A percentile compares a stretch with the other conserved stretches of the same genome.
These are phyloP conservation scores for Pituophis catenifer DNA, from an alignment of 2,113 vertebrate species.

Conservation along the genomic window DNA sequence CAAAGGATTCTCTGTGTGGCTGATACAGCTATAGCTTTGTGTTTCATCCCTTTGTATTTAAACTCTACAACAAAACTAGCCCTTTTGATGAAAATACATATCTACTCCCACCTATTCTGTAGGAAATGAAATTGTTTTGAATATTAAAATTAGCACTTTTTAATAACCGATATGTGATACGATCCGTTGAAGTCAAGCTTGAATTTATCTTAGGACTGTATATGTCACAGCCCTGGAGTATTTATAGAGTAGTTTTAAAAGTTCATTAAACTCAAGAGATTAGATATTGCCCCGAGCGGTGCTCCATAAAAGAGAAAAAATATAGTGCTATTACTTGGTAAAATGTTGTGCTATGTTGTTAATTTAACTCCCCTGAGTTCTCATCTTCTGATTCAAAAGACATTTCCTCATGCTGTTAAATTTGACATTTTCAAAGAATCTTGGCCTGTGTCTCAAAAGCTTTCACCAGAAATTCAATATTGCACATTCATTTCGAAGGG, in stretches of 20 bases:
- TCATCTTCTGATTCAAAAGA: conserved; percentile 65
- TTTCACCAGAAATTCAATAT: conserved; percentile 29
- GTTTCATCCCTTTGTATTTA: conserved; percentile 42
- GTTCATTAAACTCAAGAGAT: conserved; percentile 80
- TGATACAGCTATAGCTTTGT: conserved; percentile 32
- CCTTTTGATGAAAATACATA: conserved; percentile 25
- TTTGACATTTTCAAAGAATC: conserved; percentile 64
- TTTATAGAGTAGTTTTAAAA: conserved; percentile 78
- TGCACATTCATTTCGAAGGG: conserved; percentile 19
- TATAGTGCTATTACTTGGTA: conserved; percentile 70
- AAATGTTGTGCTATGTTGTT: conserved; percentile 73
- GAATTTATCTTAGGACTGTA: conserved; percentile 69
- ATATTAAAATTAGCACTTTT: conserved; percentile 75
- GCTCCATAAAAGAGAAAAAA: conserved; percentile 74
- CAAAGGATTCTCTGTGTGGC: conserved; percentile 23
- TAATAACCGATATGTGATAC: conserved; percentile 70
- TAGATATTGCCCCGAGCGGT: conserved; percentile 68
- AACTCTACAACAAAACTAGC: conserved; percentile 52
- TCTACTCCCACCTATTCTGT: conserved; percentile 60
- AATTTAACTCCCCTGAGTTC: conserved; percentile 70
- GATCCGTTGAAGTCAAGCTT: conserved; percentile 58
- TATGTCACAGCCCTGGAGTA: conserved; percentile 68
- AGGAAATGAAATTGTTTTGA: conserved; percentile 62
- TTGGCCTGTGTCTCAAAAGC: conserved; percentile 26
- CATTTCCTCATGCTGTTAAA: conserved; percentile 62